Base-by-base conservation (phyloP, 1,140 invertebrate species). In the Magallana angulata region DNA sequence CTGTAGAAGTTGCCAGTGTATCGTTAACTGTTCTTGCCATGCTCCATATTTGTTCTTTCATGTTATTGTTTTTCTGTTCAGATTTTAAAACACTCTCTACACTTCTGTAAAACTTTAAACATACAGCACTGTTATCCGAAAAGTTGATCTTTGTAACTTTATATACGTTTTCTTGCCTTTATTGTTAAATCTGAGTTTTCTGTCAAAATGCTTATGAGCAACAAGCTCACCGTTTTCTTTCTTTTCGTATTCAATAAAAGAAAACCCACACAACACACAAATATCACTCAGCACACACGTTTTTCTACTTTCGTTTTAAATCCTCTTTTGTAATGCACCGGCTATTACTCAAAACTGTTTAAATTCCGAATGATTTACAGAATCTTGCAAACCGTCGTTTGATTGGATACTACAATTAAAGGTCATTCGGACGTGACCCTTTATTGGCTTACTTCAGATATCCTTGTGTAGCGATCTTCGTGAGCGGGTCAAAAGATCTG, bases 291-390 rank as follows among this genome's bases (percentile, higher is more conserved):
- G 59, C 1, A n/a, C 59, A 62, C 59, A 62, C 11, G 59, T 62
- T 62, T 62, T 62, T n/a, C 59, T 62, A 62, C 59, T 62, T 62
- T 62, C 59, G 59, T 62, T 62, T 62, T 62, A 62, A 62, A 12
- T 62, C 59, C 11, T 62, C 59, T 14, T 62, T 62, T 6, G 59
- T 62, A 62, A 14, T 62, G 59, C 59, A 62, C 11, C 11, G 59
- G 59, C 12, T 14, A n/a, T 62, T 62, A 62, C 1, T 62, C 2
- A 62, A 14, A 12, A 62, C 12, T 14, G 3, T 62, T 62, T 62
- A n/a, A 62, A 62, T 62, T 62, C 59, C 59, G 59, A 62, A 62
- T 14, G 24, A 7, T 62, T 62, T 62, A 62, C 59, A 62, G 59
- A 62, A n/a, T 62, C 59, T 6, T n/a, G 59, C 5, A 62, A 62